Conservation (phyloP, 2,797 vertebrate species). For the Busarellus nigricollis region DNA sequence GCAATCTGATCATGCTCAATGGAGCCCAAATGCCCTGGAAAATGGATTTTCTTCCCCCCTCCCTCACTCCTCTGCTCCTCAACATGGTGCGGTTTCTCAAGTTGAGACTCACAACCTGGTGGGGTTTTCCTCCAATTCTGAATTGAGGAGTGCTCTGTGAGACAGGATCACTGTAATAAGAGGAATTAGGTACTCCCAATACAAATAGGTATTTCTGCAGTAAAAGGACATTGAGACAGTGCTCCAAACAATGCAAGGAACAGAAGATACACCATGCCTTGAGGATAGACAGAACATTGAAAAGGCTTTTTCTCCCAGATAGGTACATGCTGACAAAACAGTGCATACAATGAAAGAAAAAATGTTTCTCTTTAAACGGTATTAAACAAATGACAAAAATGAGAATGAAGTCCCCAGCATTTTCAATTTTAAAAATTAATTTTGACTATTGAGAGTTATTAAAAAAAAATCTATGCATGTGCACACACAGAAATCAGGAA, state of each 20-base stretch:
- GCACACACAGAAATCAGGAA: conserved; percentile 58
- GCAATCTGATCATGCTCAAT: not conserved
- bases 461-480: conserved; percentile 42
- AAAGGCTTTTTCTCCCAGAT: conserved; percentile 66
- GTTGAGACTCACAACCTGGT: not conserved
- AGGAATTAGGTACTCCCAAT: conserved; percentile 64
- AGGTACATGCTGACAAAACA: conserved; percentile 82
- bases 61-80: not conserved
- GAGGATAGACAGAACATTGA: conserved; percentile 72
- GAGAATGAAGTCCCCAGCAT: conserved; percentile 80
- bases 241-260: conserved; percentile 74
- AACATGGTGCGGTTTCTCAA: not conserved
- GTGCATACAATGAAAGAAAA: conserved; percentile 76
- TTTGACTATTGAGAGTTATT: conserved; percentile 15
- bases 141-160: not conserved
- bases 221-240: conserved; percentile 75
- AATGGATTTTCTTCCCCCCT: not conserved
- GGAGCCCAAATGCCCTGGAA: not conserved
- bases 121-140: not conserved
- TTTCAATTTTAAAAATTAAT: conserved; percentile 64
- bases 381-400: conserved; percentile 88
- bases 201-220: conserved; percentile 71
- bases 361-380: conserved; percentile 63
- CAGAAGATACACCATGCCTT: conserved; percentile 82
- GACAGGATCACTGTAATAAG: conserved; percentile 78